Conservation (phyloP, 2,797 vertebrate genomes). For the Lutjanus argentimaculatus region DNA sequence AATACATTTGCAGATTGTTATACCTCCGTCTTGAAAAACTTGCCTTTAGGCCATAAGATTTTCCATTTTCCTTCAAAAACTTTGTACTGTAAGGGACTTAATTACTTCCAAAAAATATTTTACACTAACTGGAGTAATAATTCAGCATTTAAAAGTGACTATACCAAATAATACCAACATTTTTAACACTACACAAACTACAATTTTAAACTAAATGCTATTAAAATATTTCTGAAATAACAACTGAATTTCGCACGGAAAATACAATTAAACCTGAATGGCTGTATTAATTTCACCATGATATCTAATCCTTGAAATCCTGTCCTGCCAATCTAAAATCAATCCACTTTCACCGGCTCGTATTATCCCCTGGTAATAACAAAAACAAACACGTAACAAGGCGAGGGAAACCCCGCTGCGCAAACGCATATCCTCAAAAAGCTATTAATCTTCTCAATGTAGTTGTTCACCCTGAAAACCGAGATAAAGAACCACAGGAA, state of each 20-base stretch:
- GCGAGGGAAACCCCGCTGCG: slow-evolving; percentile 79
- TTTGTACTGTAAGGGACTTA: not conserved
- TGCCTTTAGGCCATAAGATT: slow-evolving; percentile 20
- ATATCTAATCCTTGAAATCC: slow-evolving; percentile 55
- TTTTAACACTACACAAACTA: not conserved
- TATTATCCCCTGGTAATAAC: slow-evolving; percentile 84
- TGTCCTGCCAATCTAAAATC: slow-evolving; percentile 62
- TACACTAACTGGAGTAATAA: not conserved
- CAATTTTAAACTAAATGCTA: not conserved
- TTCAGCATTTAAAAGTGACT: slow-evolving; percentile 1
- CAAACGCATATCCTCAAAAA: slow-evolving; percentile 84
- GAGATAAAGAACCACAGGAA: slow-evolving; percentile 86
- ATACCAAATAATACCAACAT: not conserved
- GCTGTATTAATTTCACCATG: slow-evolving; percentile 31
- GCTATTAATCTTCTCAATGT: slow-evolving; percentile 86
- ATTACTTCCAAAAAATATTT: not conserved
- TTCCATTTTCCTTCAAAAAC: slow-evolving; percentile 22
- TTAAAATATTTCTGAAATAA: not conserved
- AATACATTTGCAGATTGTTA: slow-evolving; percentile 7
- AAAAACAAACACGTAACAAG: slow-evolving; percentile 85
- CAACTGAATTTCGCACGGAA: slow-evolving; percentile 9
- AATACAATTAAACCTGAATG: slow-evolving; percentile 18
- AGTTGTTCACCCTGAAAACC: slow-evolving; percentile 87
- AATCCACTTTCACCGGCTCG: slow-evolving; percentile 67
- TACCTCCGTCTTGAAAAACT: slow-evolving; percentile 13